phyloP scores from a whole-genome alignment of 2,113 vertebrate species.

The Polypterus bichir region DNA sequence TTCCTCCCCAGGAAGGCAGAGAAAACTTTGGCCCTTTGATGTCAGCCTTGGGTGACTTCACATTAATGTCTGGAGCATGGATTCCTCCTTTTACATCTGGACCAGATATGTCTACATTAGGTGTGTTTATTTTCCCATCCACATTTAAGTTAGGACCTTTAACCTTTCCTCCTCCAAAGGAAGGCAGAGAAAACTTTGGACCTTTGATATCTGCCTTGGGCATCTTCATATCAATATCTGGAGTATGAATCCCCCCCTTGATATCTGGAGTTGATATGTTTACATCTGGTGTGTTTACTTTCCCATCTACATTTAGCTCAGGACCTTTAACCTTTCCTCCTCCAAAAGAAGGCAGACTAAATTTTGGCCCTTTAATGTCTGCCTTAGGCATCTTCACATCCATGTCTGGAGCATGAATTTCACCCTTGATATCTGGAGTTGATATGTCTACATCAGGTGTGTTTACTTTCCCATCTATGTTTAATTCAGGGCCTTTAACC shows the following conservation, averaged over 20 bases:
- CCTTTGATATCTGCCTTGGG: slow-evolving; percentile 13
- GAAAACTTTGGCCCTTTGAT: slow-evolving; percentile 20
- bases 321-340: slow-evolving; percentile 21
- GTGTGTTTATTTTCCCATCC: neutral
- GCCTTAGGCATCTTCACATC: slow-evolving; percentile 15
- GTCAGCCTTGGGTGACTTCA: neutral
- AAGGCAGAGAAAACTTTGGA: slow-evolving; percentile 21
- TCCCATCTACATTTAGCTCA: slow-evolving; percentile 12
- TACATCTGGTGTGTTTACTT: slow-evolving; percentile 24
- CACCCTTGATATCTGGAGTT: slow-evolving; percentile 25
- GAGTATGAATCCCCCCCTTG: slow-evolving; percentile 6
- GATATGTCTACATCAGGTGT: slow-evolving; percentile 13
- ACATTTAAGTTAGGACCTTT: slow-evolving; percentile 1
- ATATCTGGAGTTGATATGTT: slow-evolving; percentile 27
- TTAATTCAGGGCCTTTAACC: neutral
- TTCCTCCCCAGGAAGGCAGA: slow-evolving; percentile 23
- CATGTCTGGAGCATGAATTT: slow-evolving; percentile 20
- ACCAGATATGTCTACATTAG: slow-evolving; percentile 3
- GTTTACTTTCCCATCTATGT: slow-evolving; percentile 13
- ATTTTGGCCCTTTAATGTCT: slow-evolving; percentile 22
- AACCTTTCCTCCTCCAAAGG: slow-evolving; percentile 15
- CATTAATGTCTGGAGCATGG: neutral
- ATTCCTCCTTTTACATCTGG: slow-evolving; percentile 5
- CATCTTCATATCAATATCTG: neutral
- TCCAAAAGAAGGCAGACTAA: neutral